Conservation (phyloP, 1,140 invertebrate genomes). For the Ericerus pela region DNA sequence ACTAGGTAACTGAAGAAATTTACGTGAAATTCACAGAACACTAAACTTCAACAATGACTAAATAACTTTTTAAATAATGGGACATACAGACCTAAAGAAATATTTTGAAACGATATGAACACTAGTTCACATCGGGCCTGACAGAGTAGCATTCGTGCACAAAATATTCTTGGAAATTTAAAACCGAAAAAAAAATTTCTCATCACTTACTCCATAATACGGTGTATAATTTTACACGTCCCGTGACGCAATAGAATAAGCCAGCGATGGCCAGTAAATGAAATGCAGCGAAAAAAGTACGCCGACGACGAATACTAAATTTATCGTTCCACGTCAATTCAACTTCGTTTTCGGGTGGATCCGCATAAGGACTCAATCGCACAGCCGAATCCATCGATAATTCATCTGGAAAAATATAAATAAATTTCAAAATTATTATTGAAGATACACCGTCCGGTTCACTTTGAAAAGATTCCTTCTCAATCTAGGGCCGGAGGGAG, state of each 20-base stretch:
- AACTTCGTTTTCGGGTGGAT: slow-evolving; percentile 16
- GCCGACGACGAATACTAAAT: slow-evolving; percentile 15
- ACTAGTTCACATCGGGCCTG: no score
- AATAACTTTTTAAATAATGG: no score
- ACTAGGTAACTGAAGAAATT: no score
- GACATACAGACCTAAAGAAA: no score
- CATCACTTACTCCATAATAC: slow-evolving; percentile 18
- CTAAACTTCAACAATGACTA: no score
- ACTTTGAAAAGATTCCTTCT: not conserved
- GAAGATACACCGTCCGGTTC: not conserved
- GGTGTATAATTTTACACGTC: slow-evolving; percentile 16
- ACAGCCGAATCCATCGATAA: slow-evolving; percentile 20
- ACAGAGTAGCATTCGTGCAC: no score
- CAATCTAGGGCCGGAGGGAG: not conserved
- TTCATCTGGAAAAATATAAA: slow-evolving; percentile 14
- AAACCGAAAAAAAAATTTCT: not conserved
- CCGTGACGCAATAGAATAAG: slow-evolving; percentile 18
- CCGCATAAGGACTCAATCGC: slow-evolving; percentile 16
- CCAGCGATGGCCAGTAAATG: slow-evolving; percentile 16
- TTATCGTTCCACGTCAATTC: slow-evolving; percentile 11
- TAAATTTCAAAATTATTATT: not conserved
- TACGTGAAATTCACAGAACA: no score
- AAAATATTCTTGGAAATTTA: no score
- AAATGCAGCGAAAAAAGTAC: slow-evolving; percentile 17
- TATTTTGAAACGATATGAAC: no score